Base-by-base conservation (phyloP, 1,140 invertebrate species). In the Pseudoatta argentina region DNA sequence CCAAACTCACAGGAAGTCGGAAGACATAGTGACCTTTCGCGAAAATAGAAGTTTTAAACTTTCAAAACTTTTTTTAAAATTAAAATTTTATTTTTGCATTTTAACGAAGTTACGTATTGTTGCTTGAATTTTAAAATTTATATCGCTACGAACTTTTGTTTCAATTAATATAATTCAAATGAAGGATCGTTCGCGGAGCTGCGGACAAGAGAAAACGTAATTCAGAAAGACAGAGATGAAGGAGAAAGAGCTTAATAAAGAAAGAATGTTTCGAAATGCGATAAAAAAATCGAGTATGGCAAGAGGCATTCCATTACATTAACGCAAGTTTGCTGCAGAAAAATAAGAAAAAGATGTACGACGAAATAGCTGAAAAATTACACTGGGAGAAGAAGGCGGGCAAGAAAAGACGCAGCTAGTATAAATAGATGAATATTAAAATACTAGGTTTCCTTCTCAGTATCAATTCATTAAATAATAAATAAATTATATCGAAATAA, bases 391-490 rank as follows among this genome's bases (percentile, higher is more conserved):
- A 57, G n/a, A 3, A 73, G 12, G 6, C 12, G n/a, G 7, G 39
- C 3, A 6, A 18, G 8, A 34, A 39, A 21, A 39, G 14, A 7
- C 16, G 7, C 16, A 24, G 18, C 5, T 63, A 12, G 6, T 51
- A 51, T 51, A 51, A 64, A 77, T 18, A 63, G 24, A 64, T 18
- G 10, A 77, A 77, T 77, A 44, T 64, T 64, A 3, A 64, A 63
- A 77, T 39, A 34, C 30, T 34, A 34, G 30, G 30, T 34, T 30
- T 3, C 34, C 27, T 39, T 21, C 14, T 27, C 57, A 21, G 10
- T 57, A 34, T 39, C 1, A 39, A 39, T 39, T 14, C n/a, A 57
- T 75, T 7, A 12, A 75, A n/a, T 27, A 39, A 30, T 67, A 73
- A 30, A 8, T 73, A 75, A 30, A n/a, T 73, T 24, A n/a, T 12